These are phyloP conservation scores for Mus pahari DNA, from an alignment of 2,113 vertebrate species.

Conservation along the genomic window DNA sequence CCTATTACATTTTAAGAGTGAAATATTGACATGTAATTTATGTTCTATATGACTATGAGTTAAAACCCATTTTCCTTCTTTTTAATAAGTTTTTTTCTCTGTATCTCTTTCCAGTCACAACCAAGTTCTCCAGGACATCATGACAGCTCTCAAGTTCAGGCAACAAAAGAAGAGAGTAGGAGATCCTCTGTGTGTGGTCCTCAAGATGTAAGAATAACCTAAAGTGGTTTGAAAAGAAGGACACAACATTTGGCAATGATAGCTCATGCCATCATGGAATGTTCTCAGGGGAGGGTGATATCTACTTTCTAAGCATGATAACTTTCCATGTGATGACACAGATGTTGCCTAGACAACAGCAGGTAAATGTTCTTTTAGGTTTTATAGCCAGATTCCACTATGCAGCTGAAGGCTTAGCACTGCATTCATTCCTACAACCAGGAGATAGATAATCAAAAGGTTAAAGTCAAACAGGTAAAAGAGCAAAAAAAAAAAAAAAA, in stretches of 20 bases:
- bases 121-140: constrained; percentile 72
- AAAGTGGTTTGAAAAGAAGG: constrained; percentile 1
- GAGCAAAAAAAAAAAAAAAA: background rate
- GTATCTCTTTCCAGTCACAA: constrained; percentile 51
- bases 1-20: background rate
- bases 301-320: background rate
- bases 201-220: constrained; percentile 85
- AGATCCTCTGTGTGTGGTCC: constrained; percentile 80
- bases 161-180: constrained; percentile 80
- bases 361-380: background rate
- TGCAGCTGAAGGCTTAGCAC: background rate
- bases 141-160: constrained; percentile 65
- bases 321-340: background rate
- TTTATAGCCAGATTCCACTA: background rate
- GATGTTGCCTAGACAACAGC: background rate
- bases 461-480: background rate
- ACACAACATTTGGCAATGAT: background rate
- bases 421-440: background rate
- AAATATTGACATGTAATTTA: background rate
- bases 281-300: background rate
- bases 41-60: background rate
- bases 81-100: background rate
- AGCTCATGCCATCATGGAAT: background rate
- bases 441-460: background rate
- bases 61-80: background rate